phyloP scores from a whole-genome alignment of 2,113 vertebrate species.

The Aptenodytes patagonicus region DNA sequence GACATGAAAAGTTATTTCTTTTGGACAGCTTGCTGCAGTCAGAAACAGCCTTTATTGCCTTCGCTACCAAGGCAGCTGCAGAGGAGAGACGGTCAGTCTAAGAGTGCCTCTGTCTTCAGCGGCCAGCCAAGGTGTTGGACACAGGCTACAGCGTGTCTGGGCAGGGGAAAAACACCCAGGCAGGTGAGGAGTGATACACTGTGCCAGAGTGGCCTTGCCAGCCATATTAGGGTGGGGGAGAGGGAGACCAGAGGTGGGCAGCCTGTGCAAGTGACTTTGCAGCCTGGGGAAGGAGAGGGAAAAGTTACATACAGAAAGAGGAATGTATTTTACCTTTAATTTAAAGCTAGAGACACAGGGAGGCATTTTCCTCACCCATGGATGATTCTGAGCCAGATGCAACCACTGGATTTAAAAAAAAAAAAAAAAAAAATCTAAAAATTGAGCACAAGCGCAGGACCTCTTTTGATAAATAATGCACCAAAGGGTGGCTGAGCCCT shows the following conservation, averaged over 20 bases:
- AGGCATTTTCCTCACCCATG: background rate
- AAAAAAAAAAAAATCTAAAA: background rate
- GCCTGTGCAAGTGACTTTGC: background rate
- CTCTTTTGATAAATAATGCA: background rate
- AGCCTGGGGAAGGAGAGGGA: background rate
- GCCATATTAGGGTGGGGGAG: too few species aligned
- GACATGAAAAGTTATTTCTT: background rate
- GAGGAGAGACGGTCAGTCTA: background rate
- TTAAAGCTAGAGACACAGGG: background rate
- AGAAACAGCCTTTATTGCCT: background rate
- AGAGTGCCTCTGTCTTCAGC: background rate
- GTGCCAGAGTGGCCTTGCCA: background rate
- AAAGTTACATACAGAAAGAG: background rate
- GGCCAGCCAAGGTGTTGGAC: background rate
- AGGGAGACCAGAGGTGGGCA: background rate
- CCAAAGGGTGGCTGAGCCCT: background rate
- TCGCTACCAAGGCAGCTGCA: background rate
- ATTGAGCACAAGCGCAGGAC: background rate
- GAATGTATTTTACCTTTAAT: background rate
- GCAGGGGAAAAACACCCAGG: background rate
- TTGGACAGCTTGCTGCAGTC: background rate
- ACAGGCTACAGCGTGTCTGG: background rate
- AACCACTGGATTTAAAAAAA: background rate
- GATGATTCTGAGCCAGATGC: background rate
- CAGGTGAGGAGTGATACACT: background rate